These are phyloP conservation scores for Lerema accius DNA, from an alignment of 1,140 invertebrate genomes.

Conservation along the genomic window DNA sequence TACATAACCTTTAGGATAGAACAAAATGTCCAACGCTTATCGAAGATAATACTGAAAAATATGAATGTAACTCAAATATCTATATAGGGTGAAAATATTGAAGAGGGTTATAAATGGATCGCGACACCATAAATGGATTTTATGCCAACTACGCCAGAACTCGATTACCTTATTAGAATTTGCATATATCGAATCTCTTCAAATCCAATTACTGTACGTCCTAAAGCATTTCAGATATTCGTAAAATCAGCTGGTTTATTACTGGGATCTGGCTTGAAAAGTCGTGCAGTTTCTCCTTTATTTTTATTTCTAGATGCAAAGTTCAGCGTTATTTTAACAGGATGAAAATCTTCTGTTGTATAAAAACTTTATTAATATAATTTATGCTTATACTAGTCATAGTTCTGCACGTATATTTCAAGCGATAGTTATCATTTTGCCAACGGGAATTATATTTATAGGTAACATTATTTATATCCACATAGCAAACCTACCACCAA, in stretches of 20 bases:
- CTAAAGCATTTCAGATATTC: conserved; percentile 33
- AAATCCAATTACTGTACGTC: conserved; percentile 43
- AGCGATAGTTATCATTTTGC: too few species aligned
- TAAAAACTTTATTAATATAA: too few species aligned
- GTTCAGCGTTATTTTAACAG: neutral
- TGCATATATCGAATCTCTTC: conserved; percentile 51
- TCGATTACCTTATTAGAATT: conserved; percentile 55
- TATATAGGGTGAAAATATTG: conserved; percentile 22
- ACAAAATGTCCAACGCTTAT: neutral
- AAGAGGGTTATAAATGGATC: conserved; percentile 25
- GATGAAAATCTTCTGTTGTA: neutral
- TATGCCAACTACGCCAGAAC: conserved; percentile 47
- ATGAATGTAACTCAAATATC: conserved; percentile 21
- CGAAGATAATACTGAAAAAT: conserved; percentile 20
- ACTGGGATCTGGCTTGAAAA: conserved; percentile 9
- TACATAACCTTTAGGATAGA: neutral
- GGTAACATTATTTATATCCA: too few species aligned
- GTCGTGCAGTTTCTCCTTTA: conserved; percentile 3
- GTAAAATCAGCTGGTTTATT: conserved; percentile 28
- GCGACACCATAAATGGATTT: conserved; percentile 32
- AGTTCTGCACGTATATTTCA: too few species aligned
- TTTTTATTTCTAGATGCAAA: neutral
- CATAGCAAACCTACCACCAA: too few species aligned
- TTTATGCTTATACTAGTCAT: too few species aligned
- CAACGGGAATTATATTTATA: too few species aligned